Evolutionary conservation across 2,797 vertebrate genomes (phyloP).

Genomic region (Chrysolophus pictus): DNA sequence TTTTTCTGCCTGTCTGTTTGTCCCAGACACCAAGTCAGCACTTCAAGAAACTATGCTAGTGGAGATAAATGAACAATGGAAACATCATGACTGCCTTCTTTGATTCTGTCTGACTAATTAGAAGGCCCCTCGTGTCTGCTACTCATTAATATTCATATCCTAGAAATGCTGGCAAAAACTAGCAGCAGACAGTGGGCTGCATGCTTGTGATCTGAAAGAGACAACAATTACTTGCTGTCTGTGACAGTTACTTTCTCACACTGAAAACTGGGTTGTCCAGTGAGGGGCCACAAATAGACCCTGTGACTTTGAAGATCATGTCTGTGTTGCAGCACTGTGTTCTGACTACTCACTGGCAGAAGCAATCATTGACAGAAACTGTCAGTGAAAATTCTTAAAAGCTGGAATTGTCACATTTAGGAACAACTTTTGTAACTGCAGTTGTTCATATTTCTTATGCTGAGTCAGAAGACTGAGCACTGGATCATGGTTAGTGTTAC

Average conservation of each 20-base stretch:
- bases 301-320: conserved; percentile 7
- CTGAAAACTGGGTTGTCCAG: conserved; percentile 9
- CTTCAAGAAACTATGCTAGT: neutral
- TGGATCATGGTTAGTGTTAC: neutral
- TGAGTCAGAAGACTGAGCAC: neutral
- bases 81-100: neutral
- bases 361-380: neutral
- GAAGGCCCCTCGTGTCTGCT: conserved; percentile 5
- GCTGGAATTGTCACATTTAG: neutral
- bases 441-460: neutral
- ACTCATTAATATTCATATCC: conserved; percentile 51
- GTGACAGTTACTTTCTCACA: conserved; percentile 36
- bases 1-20: neutral
- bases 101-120: conserved; percentile 56
- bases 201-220: conserved; percentile 2
- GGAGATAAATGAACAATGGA: conserved; percentile 34
- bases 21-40: conserved; percentile 23
- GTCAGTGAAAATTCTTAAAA: neutral
- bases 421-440: neutral
- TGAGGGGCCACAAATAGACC: neutral
- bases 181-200: conserved; percentile 64
- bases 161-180: conserved; percentile 18
- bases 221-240: conserved; percentile 61
- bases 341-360: neutral
- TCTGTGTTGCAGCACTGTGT: neutral